phyloP scores from a whole-genome alignment of 2,113 vertebrate genomes.

The Pyrgilauda ruficollis region DNA sequence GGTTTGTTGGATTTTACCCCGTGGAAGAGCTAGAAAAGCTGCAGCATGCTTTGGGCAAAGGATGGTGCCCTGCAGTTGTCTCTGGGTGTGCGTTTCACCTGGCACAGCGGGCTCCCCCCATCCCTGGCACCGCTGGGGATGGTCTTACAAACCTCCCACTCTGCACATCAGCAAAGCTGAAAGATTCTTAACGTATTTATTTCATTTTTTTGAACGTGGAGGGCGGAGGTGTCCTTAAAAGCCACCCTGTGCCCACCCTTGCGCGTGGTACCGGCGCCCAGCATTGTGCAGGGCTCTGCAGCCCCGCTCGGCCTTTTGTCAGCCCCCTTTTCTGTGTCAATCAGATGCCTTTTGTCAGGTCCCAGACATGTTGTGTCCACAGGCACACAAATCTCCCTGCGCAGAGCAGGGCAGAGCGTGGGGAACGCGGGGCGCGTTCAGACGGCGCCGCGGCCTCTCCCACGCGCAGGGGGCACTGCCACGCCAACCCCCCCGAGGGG shows the following conservation, averaged over 20 bases:
- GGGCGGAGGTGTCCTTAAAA: not conserved
- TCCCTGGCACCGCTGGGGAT: fast-evolving
- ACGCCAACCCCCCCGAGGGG: fast-evolving
- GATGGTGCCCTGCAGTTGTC: not conserved
- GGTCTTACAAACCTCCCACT: not conserved
- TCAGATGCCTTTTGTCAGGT: constrained; percentile 47
- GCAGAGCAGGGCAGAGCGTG: not conserved
- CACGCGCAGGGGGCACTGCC: not conserved
- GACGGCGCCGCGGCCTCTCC: not conserved
- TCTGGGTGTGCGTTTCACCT: fast-evolving
- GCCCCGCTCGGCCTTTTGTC: constrained; percentile 54
- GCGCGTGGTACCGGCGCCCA: not conserved
- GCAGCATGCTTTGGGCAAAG: not conserved
- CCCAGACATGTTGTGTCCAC: constrained; percentile 64
- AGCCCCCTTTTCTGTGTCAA: constrained; percentile 62
- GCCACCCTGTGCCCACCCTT: not conserved
- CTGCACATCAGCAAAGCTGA: fast-evolving
- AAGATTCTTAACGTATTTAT: fast-evolving
- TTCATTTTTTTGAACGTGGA: fast-evolving
- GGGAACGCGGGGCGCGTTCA: not conserved
- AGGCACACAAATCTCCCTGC: constrained; percentile 23
- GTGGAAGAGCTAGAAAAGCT: fast-evolving
- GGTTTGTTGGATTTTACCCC: not conserved
- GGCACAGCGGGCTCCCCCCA: not conserved
- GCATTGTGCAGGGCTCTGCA: constrained; percentile 38